Evolutionary conservation across 2,888 invertebrate genomes (phyloP), one percentile per base, ranked within the genome.

Genomic region (Andrena hattorfiana): DNA sequence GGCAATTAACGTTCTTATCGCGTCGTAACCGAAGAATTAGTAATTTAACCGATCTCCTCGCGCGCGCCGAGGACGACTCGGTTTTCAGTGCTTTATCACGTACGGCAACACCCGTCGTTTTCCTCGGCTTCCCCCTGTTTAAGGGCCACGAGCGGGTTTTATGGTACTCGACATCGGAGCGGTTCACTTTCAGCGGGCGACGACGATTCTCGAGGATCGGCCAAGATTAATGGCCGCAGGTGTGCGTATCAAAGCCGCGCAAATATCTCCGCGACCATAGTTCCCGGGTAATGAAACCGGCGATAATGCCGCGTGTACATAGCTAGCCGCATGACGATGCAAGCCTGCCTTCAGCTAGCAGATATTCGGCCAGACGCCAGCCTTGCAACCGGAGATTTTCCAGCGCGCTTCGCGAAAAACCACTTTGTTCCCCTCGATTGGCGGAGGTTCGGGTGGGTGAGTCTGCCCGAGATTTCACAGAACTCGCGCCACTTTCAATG

Each of bases 191-290:
- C 77, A 66, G 62, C 75, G 54, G 73, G 56, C 77, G 56, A 42
- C 64, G 59, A 77, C 73, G 71, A 78, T 81, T 73, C 70, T 68
- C 71, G 69, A 73, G 87, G 64, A 75, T 73, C 59, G 60, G 26
- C 60, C 42, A 82, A 83, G 89, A 85, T 89, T 81, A 84, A 85
- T 89, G 77, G 80, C 73, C 42, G 42, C 76, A 77, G 81, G 77
- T 80, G 84, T 72, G 80, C 71, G 77, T 62, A 67, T 66, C 75
- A 82, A 80, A 85, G 71, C 60, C 84, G 60, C 54, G 80, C 79
- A 89, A 89, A 89, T 86, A 87, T 86, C 79, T 74, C 72, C 75
- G 80, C 70, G 77, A 77, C 70, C 83, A 81, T 77, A 75, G 78
- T 60, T 81, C 74, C 72, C 28, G 60, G 63, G 76, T 79, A 88